Evolutionary conservation across 2,888 invertebrate genomes (phyloP).

Genomic region (Encarsia formosa): DNA sequence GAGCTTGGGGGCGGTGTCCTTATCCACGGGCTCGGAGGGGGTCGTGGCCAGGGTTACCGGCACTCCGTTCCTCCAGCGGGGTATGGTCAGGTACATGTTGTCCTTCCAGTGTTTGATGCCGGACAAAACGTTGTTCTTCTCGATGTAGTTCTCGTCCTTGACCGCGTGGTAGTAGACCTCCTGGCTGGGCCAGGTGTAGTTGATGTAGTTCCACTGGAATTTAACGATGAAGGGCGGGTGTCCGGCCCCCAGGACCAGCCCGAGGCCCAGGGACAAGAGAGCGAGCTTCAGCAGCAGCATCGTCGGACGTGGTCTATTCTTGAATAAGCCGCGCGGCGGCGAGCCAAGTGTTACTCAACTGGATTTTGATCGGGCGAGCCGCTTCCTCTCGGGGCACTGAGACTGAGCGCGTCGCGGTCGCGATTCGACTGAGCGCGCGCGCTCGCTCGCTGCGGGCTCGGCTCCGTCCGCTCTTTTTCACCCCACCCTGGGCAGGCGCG

Average conservation of each 20-base stretch:
- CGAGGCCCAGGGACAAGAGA: neutral
- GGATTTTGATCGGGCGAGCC: neutral
- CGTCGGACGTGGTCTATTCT: conserved; percentile 31
- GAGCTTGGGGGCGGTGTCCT: conserved; percentile 60
- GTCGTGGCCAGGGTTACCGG: conserved; percentile 66
- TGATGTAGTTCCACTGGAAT: conserved; percentile 69
- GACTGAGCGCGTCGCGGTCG: conserved; percentile 6
- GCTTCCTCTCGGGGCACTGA: neutral
- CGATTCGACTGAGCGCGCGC: conserved; percentile 8
- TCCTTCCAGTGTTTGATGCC: conserved; percentile 67
- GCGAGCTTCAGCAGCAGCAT: neutral
- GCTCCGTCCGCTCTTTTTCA: neutral
- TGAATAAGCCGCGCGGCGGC: conserved; percentile 25
- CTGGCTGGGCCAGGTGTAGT: conserved; percentile 65
- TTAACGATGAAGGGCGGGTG: conserved; percentile 62
- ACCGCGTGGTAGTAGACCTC: conserved; percentile 56
- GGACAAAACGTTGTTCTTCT: conserved; percentile 65
- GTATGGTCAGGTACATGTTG: conserved; percentile 65
- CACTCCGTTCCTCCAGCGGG: conserved; percentile 67
- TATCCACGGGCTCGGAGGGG: conserved; percentile 45
- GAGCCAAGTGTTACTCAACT: conserved; percentile 28
- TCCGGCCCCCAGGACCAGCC: conserved; percentile 21
- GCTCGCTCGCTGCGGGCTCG: neutral
- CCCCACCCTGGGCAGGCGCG: too few relatives aligned
- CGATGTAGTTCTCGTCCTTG: conserved; percentile 60